Evolutionary conservation across 2,113 vertebrate species (phyloP), one percentile per base, ranked within the genome.

Genomic region (Actenoides lindsayi): DNA sequence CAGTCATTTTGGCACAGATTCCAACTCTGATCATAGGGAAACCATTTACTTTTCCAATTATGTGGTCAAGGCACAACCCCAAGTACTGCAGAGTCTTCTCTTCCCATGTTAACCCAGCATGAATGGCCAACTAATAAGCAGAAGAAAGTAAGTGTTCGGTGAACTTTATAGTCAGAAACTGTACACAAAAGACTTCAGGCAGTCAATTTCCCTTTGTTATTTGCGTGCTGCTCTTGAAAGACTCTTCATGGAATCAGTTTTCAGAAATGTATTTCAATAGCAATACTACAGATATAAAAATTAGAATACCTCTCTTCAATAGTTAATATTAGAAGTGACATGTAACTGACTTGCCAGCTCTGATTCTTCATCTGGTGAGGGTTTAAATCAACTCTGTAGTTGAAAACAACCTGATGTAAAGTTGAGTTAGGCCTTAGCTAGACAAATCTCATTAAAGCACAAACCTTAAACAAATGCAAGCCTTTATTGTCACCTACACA

Each of bases 31-130:
- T 96, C 92, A 67, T 92, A 92, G 96, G 94, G 83, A 96, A 95
- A 94, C 77, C 90, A 96, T 96, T 96, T 87, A 79, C 62, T 96
- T 97, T 94, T 94, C 74, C 95, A 93, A 89, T 92, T 95, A 89
- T 7, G 7, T 83, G 94, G 83, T 92, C 89, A 87, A 96, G 86
- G 80, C 83, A 94, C 57, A 94, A 79, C 87, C 78, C 31, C 62
- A 92, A 93, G 80, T 84, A 78, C 73, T 89, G 65, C 77, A 71
- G 39, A 62, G 19, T 73, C 69, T 81, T 74, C 85, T 81, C 51
- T 90, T 86, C 67, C 84, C 65, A 69, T 82, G n/a, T 79, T 84
- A 96, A 79, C 73, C 57, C 83, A 64, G 57, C 15, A 84, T 42
- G 57, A 95, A 73, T 16, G 6, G 80, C 83, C 90, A 95, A 57